A percentile compares a stretch with the other conserved stretches of the same genome.
Evolutionary conservation across 2,113 vertebrate species (phyloP).

Genomic region (Psophia crepitans): DNA sequence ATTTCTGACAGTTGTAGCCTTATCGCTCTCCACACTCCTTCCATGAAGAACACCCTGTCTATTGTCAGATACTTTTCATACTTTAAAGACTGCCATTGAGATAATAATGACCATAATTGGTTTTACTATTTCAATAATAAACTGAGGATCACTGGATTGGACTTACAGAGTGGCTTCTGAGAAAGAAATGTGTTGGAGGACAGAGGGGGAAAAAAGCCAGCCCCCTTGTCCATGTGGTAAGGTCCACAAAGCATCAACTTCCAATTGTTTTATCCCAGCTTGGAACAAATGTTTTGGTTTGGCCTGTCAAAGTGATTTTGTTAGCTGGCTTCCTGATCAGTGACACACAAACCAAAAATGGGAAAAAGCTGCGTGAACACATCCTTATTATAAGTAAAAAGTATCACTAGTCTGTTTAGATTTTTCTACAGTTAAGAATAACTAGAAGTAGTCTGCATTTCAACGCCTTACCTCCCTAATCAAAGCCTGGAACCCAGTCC

Average conservation of each 20-base stretch:
- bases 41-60: neutral
- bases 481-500: neutral
- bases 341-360: neutral
- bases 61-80: neutral
- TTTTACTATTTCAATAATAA: neutral
- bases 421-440: neutral
- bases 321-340: neutral
- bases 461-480: neutral
- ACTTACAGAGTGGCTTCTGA: neutral
- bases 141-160: neutral
- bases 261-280: neutral
- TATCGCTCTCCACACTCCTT: neutral
- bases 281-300: slow-evolving; percentile 1
- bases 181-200: neutral
- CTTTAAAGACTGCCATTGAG: neutral
- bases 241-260: neutral
- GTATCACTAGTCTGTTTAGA: neutral
- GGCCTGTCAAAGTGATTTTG: neutral
- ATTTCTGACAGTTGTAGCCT: slow-evolving; percentile 6
- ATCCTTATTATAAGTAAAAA: neutral
- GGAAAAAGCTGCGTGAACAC: neutral
- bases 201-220: neutral
- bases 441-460: neutral
- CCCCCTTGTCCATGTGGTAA: neutral
- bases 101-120: neutral